These are phyloP conservation scores for Cossypha caffra DNA, from an alignment of 2,797 vertebrate genomes.

Conservation along the genomic window DNA sequence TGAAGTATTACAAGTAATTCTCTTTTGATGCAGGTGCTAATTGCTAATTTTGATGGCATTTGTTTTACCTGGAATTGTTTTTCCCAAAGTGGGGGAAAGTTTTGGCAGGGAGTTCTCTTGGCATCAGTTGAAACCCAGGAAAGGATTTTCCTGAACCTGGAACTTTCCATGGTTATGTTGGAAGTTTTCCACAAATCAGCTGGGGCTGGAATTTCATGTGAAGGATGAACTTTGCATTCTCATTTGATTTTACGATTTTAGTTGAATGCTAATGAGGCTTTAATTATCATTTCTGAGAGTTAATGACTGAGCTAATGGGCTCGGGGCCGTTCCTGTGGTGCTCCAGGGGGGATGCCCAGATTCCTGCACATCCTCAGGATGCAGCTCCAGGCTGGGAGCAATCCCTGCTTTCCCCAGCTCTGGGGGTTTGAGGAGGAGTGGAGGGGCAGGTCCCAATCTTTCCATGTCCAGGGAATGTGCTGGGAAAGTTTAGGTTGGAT, in stretches of 20 bases:
- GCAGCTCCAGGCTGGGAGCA: neutral
- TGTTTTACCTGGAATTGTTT: neutral
- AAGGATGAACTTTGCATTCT: neutral
- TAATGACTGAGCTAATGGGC: neutral
- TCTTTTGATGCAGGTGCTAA: neutral
- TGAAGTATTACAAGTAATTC: neutral
- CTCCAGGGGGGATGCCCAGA: neutral
- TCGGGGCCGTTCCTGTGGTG: accelerated
- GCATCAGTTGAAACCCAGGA: neutral
- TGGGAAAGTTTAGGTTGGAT: neutral
- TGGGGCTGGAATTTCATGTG: neutral
- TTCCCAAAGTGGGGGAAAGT: neutral
- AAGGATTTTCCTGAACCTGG: neutral
- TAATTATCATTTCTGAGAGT: neutral
- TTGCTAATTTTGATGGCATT: neutral
- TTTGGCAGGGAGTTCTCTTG: neutral
- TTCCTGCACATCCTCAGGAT: neutral
- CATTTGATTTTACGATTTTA: neutral
- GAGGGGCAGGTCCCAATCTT: no score
- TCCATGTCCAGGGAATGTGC: neutral
- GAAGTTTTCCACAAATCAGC: accelerated
- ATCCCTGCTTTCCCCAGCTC: neutral
- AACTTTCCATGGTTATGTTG: accelerated
- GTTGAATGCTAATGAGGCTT: neutral
- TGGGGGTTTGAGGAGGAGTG: neutral